Base-by-base conservation (phyloP, 2,113 vertebrate genomes). In the Ploceus nigricollis region DNA sequence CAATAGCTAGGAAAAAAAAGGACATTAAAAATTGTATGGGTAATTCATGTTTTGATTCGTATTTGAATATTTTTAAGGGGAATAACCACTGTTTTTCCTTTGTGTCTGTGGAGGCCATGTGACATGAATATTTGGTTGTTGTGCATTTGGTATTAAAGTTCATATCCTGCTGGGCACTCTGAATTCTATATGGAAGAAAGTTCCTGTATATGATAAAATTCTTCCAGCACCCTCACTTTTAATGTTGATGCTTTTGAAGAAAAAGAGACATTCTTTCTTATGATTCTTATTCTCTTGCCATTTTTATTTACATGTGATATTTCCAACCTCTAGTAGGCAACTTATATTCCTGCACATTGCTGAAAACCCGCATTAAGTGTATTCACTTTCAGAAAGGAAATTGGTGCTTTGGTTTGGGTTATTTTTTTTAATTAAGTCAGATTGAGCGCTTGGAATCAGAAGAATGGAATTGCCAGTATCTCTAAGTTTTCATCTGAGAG, bases 381-480 rank as follows among this genome's bases (percentile, higher is more conserved):
- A 27, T 48, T 76, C 2, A 3, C 25, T 72, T 66, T 51, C 37
- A 30, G 10, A 60, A 65, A n/a, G 16, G 24, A 60, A 79, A 50
- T 9, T 1, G 1, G 10, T 27, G 2, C 6, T 42, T 53, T 78
- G 27, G 23, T 53, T 44, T 47, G 24, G 10, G 5, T 3, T 19
- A 13, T 53, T 24, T 37, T 39, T 25, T 61, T 17, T 1, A 54
- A 54, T 28, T 5, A 79, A 35, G 21, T 50, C 33, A 72, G 4
- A 58, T 51, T 2, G 9, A 83, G 27, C 18, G n/a, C 17, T 39
- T 85, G 21, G 21, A 76, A 82, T 9, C 3, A 45, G 51, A 79
- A 68, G 17, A 68, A 56, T 14, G 11, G 8, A 15, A 17, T 47
- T 66, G n/a, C 14, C 30, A 66, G 1, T 70, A 58, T 65, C 63